A percentile compares a stretch with the other conserved stretches of the same genome.
Evolutionary conservation across 2,113 vertebrate species (phyloP).

Genomic region (Sardina pilchardus): DNA sequence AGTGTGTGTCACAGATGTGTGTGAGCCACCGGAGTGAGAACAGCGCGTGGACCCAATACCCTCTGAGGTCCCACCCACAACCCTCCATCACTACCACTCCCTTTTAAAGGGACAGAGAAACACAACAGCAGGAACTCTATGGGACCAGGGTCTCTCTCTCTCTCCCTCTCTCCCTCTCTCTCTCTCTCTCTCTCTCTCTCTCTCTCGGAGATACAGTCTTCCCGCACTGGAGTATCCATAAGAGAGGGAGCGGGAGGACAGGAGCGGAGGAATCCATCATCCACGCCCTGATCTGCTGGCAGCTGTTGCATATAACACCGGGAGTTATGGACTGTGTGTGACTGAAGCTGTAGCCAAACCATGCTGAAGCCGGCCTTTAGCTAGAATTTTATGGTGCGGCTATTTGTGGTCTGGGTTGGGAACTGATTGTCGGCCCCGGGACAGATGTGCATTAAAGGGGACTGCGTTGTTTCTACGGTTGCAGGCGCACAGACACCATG

Average conservation of each 20-base stretch:
- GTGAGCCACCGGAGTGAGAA: not conserved
- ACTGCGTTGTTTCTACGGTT: not conserved
- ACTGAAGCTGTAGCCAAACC: constrained; percentile 14
- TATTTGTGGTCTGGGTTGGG: constrained; percentile 5
- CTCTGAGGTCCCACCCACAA: constrained; percentile 4
- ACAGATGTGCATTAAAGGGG: not conserved
- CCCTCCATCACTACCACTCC: not conserved
- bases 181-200: not conserved
- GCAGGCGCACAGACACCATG: not conserved
- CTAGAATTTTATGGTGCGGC: not conserved
- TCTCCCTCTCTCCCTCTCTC: too few relatives aligned
- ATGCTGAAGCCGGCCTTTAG: not conserved
- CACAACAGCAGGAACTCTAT: not conserved
- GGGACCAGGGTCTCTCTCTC: not conserved
- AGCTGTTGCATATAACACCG: constrained; percentile 2
- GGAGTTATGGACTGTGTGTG: constrained; percentile 1
- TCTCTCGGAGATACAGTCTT: not conserved
- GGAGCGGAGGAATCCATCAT: not conserved
- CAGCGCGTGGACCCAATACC: not conserved
- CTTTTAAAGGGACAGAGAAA: not conserved
- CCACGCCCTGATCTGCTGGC: not conserved
- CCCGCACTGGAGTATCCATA: not conserved
- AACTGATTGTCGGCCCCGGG: not conserved
- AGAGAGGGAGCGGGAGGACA: not conserved
- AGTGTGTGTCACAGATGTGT: not conserved